Conservation (phyloP, 1,140 invertebrate species). For the Aphaenogaster floridana region DNA sequence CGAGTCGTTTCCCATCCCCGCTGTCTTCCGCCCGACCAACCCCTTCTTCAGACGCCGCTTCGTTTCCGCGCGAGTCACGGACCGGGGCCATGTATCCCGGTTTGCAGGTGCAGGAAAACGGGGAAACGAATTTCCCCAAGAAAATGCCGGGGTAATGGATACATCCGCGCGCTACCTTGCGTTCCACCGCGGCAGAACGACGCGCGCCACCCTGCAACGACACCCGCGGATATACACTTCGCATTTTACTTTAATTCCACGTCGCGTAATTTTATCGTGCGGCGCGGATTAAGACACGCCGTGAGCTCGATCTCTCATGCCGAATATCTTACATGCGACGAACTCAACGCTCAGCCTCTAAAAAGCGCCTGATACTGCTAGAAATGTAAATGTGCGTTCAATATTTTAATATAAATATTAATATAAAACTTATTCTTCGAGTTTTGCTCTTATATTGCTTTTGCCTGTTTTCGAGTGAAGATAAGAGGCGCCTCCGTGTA, state of each 20-base stretch:
- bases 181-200: constrained; percentile 6
- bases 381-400: background rate
- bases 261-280: constrained; percentile 55
- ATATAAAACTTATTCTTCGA: background rate
- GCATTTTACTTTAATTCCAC: constrained; percentile 73
- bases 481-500: background rate
- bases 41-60: constrained; percentile 4
- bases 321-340: background rate
- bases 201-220: constrained; percentile 36
- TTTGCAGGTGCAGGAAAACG: constrained; percentile 73
- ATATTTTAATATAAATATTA: constrained; percentile 12
- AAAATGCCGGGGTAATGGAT: constrained; percentile 73
- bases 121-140: constrained; percentile 73
- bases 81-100: constrained; percentile 65
- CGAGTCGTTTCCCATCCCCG: constrained; percentile 66
- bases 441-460: background rate
- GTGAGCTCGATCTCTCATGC: background rate
- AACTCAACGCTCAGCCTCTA: background rate
- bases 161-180: constrained; percentile 54
- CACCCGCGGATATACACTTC: constrained; percentile 64
- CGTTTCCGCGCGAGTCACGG: constrained; percentile 33
- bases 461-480: background rate
- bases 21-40: constrained; percentile 16
- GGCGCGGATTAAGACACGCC: background rate
- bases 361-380: background rate